These are phyloP conservation scores for Dastarcus helophoroides DNA, from an alignment of 2,888 invertebrate genomes.

Conservation along the genomic window DNA sequence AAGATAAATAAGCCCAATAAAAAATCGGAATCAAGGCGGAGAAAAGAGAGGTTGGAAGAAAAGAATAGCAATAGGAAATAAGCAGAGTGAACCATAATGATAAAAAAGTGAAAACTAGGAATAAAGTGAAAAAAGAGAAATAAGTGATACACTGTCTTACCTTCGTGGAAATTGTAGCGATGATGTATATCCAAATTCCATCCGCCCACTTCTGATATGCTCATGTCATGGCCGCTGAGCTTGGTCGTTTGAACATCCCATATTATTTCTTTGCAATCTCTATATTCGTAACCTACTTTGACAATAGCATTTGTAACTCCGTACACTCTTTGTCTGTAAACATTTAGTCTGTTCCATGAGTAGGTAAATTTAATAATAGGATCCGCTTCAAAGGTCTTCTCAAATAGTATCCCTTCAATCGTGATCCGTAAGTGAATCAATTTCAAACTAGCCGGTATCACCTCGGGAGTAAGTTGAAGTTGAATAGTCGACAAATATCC, in stretches of 20 bases:
- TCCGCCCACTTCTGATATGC: conserved; percentile 91
- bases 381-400: conserved; percentile 90
- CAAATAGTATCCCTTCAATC: conserved; percentile 88
- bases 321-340: conserved; percentile 91
- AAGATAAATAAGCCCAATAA: too few species aligned
- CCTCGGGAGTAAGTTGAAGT: conserved; percentile 77
- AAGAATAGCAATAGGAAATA: too few species aligned
- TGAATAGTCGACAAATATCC: conserved; percentile 91
- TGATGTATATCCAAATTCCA: conserved; percentile 99
- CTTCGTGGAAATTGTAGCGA: conserved; percentile 95
- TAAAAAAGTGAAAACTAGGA: not conserved
- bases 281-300: conserved; percentile 93
- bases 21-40: too few species aligned
- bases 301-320: conserved; percentile 92
- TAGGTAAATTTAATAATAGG: conserved; percentile 94
- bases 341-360: conserved; percentile 93
- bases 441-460: conserved; percentile 66
- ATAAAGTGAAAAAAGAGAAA: not conserved
- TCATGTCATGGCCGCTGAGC: conserved; percentile 91
- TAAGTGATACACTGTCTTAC: too few species aligned
- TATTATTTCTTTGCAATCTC: conserved; percentile 80
- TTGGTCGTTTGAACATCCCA: conserved; percentile 96
- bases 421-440: conserved; percentile 88
- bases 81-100: too few species aligned
- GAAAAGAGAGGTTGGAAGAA: too few species aligned